Conservation (phyloP, 2,797 vertebrate genomes). For the Pseudochaenichthys georgianus region DNA sequence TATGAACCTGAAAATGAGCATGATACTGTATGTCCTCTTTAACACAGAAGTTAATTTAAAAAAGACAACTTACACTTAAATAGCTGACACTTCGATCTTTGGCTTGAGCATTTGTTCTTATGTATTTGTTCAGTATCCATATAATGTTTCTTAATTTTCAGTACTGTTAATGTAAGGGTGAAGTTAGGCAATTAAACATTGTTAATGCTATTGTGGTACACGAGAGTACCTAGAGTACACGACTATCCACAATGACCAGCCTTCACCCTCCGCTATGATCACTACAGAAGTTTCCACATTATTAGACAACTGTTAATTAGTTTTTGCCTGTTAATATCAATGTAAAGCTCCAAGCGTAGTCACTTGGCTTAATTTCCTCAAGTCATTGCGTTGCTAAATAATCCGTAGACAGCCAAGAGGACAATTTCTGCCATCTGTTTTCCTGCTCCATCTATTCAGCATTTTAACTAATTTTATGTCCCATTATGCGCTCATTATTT, state of each 20-base stretch:
- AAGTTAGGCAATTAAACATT: neutral
- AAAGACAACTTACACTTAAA: too few relatives aligned
- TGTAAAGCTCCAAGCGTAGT: neutral
- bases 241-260: neutral
- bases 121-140: too few relatives aligned
- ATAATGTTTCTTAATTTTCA: too few relatives aligned
- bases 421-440: slow-evolving; percentile 20
- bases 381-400: neutral
- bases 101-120: too few relatives aligned
- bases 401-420: slow-evolving; percentile 2
- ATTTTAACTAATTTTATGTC: slow-evolving; percentile 34
- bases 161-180: too few relatives aligned
- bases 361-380: neutral
- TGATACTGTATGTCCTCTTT: too few relatives aligned
- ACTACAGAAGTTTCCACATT: neutral
- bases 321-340: neutral
- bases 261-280: neutral
- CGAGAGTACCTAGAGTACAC: neutral
- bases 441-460: slow-evolving; percentile 14
- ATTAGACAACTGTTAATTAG: neutral
- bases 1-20: too few relatives aligned
- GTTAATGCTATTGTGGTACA: neutral
- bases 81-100: too few relatives aligned
- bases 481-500: slow-evolving; percentile 59
- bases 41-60: too few relatives aligned